Evolutionary conservation across 1,140 invertebrate species (phyloP).

Genomic region (Diorhabda sublineata): DNA sequence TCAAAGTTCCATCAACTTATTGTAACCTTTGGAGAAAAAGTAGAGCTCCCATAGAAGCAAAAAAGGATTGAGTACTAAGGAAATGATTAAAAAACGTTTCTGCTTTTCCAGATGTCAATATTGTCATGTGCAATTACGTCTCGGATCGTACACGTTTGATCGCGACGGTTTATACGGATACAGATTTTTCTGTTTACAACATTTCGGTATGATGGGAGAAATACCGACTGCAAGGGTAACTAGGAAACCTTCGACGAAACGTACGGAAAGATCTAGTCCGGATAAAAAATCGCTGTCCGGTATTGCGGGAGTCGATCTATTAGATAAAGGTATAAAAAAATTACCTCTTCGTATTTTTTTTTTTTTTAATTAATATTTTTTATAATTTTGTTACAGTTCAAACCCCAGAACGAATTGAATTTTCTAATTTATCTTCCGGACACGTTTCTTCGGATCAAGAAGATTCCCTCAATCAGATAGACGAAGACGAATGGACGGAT

Average conservation of each 20-base stretch:
- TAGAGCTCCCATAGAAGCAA: no score
- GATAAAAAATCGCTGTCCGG: slow-evolving; percentile 47
- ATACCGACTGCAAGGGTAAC: slow-evolving; percentile 29
- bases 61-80: no score
- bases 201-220: slow-evolving; percentile 63
- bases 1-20: no score
- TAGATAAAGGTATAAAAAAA: slow-evolving; percentile 53
- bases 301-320: slow-evolving; percentile 54
- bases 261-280: slow-evolving; percentile 24
- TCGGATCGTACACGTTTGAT: slow-evolving; percentile 74
- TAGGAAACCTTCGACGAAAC: slow-evolving; percentile 32
- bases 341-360: not conserved
- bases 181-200: slow-evolving; percentile 78
- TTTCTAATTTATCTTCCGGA: slow-evolving; percentile 62
- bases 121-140: slow-evolving; percentile 63
- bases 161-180: slow-evolving; percentile 66
- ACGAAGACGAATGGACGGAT: slow-evolving; percentile 91
- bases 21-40: no score
- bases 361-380: not conserved
- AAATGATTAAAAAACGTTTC: not conserved
- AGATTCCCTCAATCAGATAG: slow-evolving; percentile 73
- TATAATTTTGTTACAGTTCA: slow-evolving; percentile 42
- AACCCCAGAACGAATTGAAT: slow-evolving; percentile 82
- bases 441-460: slow-evolving; percentile 63
- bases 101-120: slow-evolving; percentile 61